Base-by-base conservation (phyloP, 2,888 invertebrate genomes). In the Esperia sulphurella region DNA sequence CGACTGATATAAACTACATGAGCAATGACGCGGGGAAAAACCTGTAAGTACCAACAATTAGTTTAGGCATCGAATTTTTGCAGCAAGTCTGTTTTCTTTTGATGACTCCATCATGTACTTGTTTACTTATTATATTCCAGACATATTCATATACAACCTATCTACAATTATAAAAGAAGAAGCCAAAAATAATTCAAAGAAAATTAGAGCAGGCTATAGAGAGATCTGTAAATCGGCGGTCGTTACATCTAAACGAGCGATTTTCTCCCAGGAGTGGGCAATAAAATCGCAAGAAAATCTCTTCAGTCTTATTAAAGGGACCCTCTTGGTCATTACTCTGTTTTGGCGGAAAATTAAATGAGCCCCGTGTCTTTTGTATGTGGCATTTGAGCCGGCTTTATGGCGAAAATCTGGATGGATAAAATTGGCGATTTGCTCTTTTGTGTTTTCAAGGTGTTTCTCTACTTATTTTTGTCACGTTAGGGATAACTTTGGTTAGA, bases 321-420 rank as follows among this genome's bases (percentile, higher is more conserved):
- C 64, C 61, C 63, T 63, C 63, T 62, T 55, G 61, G 71, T 72
- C 71, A 75, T 78, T 78, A 75, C 67, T 68, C 68, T 73, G 73
- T 75, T 79, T 79, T 70, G 75, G 71, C 69, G 72, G 71, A 73
- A 79, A 78, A 77, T 81, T 79, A 79, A 77, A 78, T 60, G 71
- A 65, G 52, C 70, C 58, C 62, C 55, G 58, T 68, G 63, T 68
- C 61, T 62, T 65, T 66, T 61, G 64, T 61, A 58, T 55, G 59
- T 51, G 56, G 57, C 54, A 44, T 63, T 63, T 52, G 51, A 55
- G 65, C 52, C 58, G 58, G 53, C 58, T 70, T 69, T 66, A 68
- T 50, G 58, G 52, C 52, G n/a, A 55, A 56, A 59, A 57, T 54
- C 63, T 65, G 60, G 57, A 58, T 56, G 43, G 50, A 68, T 70